Base-by-base conservation (phyloP, 2,797 vertebrate species). In the Alauda arvensis region DNA sequence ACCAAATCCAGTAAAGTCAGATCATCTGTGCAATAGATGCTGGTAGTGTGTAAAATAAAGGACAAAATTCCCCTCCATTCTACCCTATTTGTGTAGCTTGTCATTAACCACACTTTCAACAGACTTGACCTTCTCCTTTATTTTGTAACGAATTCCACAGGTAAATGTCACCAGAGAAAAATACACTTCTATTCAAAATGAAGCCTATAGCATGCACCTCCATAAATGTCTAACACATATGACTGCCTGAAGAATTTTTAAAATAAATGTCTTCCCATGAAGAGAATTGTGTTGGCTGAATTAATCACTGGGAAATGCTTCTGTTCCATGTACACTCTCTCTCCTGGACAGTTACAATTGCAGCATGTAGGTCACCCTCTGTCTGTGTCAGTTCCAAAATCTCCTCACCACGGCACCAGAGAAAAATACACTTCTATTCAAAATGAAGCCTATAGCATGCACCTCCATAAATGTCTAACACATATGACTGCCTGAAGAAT, bases 391-490 rank as follows among this genome's bases (percentile, higher is more conserved):
- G 81, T 75, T 56, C 25, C 49, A 93, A 83, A 91, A 72, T 46
- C 62, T 90, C 69, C 65, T 61, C 65, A 81, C 34, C 37, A 5
- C 1, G 0, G 23, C 29, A 56, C 9, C 56, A 87, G 92, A 91
- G 57, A 85, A 94, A 96, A 96, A 95, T 75, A 93, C 65, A 85
- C 70, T 95, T 93, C 91, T 77, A 91, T 85, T 96, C 93, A 95
- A 94, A 96, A 95, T 70, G 83, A 91, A 95, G 90, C 74, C 86
- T 78, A 86, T 80, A 95, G 53, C 83, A 88, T 52, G 43, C 45
- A 49, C 81, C 86, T 92, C 87, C 94, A 91, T 24, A 33, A 81
- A 89, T 82, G 28, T 68, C 51, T 74, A 53, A 6, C 6, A 63
- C 34, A 62, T 74, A 82, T 40, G 66, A 62, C 77, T 93, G 93